These are phyloP conservation scores for Protophormia terraenovae DNA, from an alignment of 2,888 invertebrate genomes.

Conservation along the genomic window DNA sequence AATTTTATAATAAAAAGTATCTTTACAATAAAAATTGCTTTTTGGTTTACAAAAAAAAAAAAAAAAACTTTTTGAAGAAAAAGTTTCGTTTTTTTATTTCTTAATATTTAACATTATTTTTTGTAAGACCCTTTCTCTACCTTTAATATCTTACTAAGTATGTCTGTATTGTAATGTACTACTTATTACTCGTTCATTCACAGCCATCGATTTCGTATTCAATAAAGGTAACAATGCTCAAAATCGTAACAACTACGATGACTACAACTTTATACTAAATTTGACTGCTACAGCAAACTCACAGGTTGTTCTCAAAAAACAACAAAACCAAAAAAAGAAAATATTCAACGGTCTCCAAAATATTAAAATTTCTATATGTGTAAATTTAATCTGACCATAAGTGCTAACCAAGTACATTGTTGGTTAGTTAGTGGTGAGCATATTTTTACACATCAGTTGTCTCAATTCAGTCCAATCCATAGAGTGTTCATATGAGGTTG, in stretches of 20 bases:
- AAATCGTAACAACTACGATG: conserved; percentile 11
- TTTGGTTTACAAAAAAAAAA: too few relatives aligned
- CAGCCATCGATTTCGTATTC: conserved; percentile 25
- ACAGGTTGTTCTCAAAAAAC: not conserved
- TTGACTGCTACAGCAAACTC: not conserved
- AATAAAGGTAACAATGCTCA: conserved; percentile 12
- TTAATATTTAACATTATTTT: not conserved
- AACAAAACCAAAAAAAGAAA: not conserved
- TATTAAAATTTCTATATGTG: not conserved
- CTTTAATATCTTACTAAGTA: not conserved
- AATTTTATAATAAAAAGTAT: too few relatives aligned
- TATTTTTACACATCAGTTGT: not conserved
- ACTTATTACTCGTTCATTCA: not conserved
- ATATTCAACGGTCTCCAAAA: not conserved
- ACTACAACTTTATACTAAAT: not conserved
- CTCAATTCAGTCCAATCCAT: not conserved
- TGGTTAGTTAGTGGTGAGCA: not conserved
- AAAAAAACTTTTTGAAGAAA: too few relatives aligned
- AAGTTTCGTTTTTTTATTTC: too few relatives aligned
- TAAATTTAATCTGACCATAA: not conserved
- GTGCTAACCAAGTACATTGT: too few relatives aligned
- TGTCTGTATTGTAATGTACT: not conserved
- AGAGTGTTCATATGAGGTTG: too few relatives aligned
- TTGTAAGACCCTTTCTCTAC: not conserved
- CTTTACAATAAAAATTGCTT: too few relatives aligned